These are phyloP conservation scores for Lysandra coridon DNA, from an alignment of 2,888 invertebrate species.

Conservation along the genomic window DNA sequence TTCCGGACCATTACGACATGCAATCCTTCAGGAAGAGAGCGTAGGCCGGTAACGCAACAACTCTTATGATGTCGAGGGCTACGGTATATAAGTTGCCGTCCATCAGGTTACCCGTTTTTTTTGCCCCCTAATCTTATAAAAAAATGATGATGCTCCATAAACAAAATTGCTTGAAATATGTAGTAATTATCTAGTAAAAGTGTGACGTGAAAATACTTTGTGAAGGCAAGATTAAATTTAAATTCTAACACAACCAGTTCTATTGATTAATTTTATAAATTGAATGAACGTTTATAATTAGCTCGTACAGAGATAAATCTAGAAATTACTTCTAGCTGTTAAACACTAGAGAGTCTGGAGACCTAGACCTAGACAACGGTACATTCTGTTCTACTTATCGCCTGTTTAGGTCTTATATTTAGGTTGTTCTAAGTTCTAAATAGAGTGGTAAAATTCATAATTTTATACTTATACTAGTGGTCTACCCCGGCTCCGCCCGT, in stretches of 20 bases:
- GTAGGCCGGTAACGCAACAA: too few relatives aligned
- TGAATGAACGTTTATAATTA: constrained; percentile 17
- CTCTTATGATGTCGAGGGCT: too few relatives aligned
- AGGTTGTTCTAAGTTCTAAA: background rate
- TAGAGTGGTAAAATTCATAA: too few relatives aligned
- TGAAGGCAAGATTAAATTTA: background rate
- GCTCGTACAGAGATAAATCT: constrained; percentile 5
- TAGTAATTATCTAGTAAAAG: background rate
- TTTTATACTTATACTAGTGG: too few relatives aligned
- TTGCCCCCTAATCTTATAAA: too few relatives aligned
- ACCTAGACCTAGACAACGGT: background rate
- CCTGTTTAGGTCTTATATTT: background rate
- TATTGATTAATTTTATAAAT: constrained; percentile 7
- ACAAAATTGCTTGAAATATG: too few relatives aligned
- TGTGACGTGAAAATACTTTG: background rate
- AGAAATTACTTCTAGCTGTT: background rate
- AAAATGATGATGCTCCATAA: too few relatives aligned
- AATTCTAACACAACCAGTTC: background rate
- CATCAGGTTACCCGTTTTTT: too few relatives aligned
- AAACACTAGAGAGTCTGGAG: background rate
- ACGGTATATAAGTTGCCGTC: too few relatives aligned
- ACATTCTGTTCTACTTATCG: background rate
- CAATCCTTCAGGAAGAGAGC: too few relatives aligned
- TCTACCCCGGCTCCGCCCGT: too few relatives aligned
- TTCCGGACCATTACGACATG: too few relatives aligned